These are phyloP conservation scores for Lobophora halterata DNA, from an alignment of 2,888 invertebrate genomes.

Conservation along the genomic window DNA sequence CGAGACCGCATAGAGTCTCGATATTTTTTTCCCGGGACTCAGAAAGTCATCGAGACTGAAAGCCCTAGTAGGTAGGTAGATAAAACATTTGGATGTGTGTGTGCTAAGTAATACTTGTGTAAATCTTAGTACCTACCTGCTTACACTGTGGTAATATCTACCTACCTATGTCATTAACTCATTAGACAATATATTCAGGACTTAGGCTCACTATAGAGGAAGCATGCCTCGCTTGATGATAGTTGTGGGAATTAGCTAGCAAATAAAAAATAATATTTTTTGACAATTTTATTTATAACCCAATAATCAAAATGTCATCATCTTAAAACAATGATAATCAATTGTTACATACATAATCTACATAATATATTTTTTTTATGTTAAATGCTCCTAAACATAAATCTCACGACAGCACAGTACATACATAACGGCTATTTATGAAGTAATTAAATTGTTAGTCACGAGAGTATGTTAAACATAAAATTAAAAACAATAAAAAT, in stretches of 20 bases:
- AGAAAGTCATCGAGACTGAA: no score
- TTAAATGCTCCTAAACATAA: constrained; percentile 79
- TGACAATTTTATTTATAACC: constrained; percentile 73
- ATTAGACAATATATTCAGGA: no score
- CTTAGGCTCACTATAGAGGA: no score
- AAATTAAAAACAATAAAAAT: constrained; percentile 71
- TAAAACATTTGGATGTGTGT: no score
- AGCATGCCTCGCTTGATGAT: no score
- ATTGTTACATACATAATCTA: constrained; percentile 46
- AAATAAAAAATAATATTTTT: constrained; percentile 46
- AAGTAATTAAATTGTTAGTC: constrained; percentile 65
- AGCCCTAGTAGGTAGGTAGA: no score
- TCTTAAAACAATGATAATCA: constrained; percentile 73
- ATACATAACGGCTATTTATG: constrained; percentile 60
- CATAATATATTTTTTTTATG: constrained; percentile 61
- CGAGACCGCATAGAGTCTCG: no score
- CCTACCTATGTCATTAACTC: no score
- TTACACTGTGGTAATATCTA: no score
- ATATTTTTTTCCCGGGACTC: no score
- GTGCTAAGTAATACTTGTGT: no score
- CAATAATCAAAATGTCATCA: constrained; percentile 73
- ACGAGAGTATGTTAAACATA: constrained; percentile 63
- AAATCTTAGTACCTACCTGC: no score
- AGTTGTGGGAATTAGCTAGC: background rate
- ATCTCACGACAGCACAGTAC: constrained; percentile 62